phyloP scores from a whole-genome alignment of 2,888 invertebrate genomes.

The Polyommatus iphigenia region DNA sequence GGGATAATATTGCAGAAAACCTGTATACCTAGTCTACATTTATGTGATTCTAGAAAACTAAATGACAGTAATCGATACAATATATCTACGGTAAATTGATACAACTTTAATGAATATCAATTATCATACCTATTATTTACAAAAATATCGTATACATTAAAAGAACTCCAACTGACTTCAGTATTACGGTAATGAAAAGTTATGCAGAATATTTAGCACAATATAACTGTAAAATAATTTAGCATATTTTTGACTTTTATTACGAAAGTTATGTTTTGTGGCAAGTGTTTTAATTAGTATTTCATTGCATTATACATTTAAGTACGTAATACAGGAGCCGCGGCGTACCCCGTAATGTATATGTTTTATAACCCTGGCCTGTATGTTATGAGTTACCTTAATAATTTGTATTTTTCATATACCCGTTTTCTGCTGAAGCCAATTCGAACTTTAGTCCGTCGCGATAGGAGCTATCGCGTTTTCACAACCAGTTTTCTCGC shows the following conservation, averaged over 20 bases:
- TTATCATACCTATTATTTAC: no score
- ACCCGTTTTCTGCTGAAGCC: slow-evolving; percentile 44
- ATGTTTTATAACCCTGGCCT: slow-evolving; percentile 71
- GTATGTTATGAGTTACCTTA: slow-evolving; percentile 72
- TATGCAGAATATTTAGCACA: slow-evolving; percentile 16
- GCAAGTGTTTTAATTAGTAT: slow-evolving; percentile 22
- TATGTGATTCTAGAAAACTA: neutral
- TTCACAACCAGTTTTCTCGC: slow-evolving; percentile 41
- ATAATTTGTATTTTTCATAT: slow-evolving; percentile 53
- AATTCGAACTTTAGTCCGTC: slow-evolving; percentile 7
- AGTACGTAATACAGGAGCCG: slow-evolving; percentile 70
- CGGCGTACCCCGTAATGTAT: slow-evolving; percentile 66
- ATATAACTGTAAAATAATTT: slow-evolving; percentile 12
- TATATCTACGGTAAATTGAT: neutral
- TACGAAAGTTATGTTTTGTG: slow-evolving; percentile 1
- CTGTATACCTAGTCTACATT: neutral
- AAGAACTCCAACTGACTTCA: neutral
- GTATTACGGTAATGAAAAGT: slow-evolving; percentile 7
- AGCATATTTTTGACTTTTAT: slow-evolving; percentile 21
- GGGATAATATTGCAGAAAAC: neutral
- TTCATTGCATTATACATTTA: slow-evolving; percentile 41
- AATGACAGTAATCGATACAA: no score
- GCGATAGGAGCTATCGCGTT: neutral
- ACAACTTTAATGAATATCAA: neutral
- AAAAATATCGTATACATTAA: no score